These are phyloP conservation scores for Drosophila ficusphila DNA, from an alignment of 1,140 invertebrate genomes.

Conservation along the genomic window DNA sequence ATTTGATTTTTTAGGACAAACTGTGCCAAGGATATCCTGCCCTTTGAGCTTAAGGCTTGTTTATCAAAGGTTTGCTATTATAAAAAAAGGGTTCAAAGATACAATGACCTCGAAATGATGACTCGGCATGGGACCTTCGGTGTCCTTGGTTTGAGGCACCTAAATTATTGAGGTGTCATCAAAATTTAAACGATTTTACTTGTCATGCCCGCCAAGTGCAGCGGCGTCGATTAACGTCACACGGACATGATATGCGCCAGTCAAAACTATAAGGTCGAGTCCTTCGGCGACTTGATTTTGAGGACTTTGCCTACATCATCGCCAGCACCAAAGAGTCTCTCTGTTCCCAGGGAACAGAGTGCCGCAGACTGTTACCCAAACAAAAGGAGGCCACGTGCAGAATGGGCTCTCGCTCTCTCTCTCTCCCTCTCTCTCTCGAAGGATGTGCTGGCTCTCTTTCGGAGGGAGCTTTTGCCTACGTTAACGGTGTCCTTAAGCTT, in stretches of 20 bases:
- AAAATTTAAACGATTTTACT: constrained; percentile 32
- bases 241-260: constrained; percentile 42
- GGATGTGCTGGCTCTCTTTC: not conserved
- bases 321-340: constrained; percentile 7
- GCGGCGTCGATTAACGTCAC: constrained; percentile 67
- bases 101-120: constrained; percentile 39
- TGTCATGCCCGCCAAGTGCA: constrained; percentile 14
- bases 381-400: constrained; percentile 38
- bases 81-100: constrained; percentile 28
- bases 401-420: not conserved
- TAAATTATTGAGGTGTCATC: constrained; percentile 39
- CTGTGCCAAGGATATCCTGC: constrained; percentile 21
- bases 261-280: constrained; percentile 80
- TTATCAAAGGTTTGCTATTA: not conserved
- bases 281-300: constrained; percentile 69
- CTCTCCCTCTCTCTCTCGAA: not conserved
- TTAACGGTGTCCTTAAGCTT: constrained; percentile 54
- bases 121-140: not conserved
- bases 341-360: constrained; percentile 53
- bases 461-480: constrained; percentile 47
- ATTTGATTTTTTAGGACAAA: constrained; percentile 43
- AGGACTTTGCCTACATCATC: constrained; percentile 78
- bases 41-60: constrained; percentile 10
- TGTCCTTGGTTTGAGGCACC: not conserved
- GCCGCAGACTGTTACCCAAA: constrained; percentile 21